phyloP scores from a whole-genome alignment of 2,888 invertebrate genomes.

The Lomographa bimaculata region DNA sequence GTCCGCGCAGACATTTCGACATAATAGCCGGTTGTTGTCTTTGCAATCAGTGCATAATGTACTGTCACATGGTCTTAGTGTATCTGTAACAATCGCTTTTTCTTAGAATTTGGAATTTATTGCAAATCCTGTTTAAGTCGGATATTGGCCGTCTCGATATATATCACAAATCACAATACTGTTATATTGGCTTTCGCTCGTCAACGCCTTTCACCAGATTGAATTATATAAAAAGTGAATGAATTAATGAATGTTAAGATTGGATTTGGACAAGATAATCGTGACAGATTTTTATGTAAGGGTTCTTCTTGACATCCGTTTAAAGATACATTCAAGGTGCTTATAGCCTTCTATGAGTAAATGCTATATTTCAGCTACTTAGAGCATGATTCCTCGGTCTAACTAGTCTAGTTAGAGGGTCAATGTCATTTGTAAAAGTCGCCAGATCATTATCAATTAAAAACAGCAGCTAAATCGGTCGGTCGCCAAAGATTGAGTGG shows the following conservation, averaged over 20 bases:
- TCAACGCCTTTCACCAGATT: conserved; percentile 62
- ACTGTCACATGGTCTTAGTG: conserved; percentile 1
- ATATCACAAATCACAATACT: conserved; percentile 30
- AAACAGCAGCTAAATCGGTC: conserved; percentile 12
- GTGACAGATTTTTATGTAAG: too few relatives aligned
- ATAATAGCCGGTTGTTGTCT: conserved; percentile 7
- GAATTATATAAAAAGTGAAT: conserved; percentile 52
- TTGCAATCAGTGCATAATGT: conserved; percentile 13
- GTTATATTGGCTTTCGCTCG: conserved; percentile 46
- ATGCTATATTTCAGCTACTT: too few relatives aligned
- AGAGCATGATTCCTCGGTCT: conserved; percentile 2
- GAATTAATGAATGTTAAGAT: too few relatives aligned
- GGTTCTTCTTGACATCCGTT: too few relatives aligned
- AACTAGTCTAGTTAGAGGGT: conserved; percentile 15
- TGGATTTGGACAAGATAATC: too few relatives aligned
- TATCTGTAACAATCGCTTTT: background rate
- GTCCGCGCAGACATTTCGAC: conserved; percentile 4
- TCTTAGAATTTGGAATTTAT: background rate
- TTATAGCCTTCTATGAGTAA: too few relatives aligned
- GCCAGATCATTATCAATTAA: conserved; percentile 20
- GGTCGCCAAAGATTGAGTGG: conserved; percentile 26
- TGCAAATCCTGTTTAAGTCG: background rate
- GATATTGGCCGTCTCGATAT: background rate
- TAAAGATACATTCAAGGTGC: too few relatives aligned
- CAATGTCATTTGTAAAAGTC: conserved; percentile 27